These are phyloP conservation scores for Chroicocephalus ridibundus DNA, from an alignment of 2,113 vertebrate genomes.

Conservation along the genomic window DNA sequence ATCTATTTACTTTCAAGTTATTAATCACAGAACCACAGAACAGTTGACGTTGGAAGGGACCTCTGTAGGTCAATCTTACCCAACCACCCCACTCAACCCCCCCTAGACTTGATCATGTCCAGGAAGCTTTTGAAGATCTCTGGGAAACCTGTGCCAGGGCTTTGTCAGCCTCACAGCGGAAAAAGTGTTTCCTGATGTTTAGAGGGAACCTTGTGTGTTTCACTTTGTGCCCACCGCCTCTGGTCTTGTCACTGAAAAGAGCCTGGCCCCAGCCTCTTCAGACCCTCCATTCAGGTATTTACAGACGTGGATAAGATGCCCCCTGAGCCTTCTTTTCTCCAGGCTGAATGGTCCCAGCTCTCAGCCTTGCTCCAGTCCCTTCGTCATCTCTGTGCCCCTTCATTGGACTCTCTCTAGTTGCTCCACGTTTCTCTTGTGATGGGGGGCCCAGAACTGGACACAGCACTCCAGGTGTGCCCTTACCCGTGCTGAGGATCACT, in stretches of 20 bases:
- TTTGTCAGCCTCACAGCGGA: accelerated
- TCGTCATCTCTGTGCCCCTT: neutral
- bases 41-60: neutral
- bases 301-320: neutral
- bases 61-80: neutral
- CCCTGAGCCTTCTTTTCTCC: neutral
- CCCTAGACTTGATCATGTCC: neutral
- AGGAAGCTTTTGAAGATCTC: neutral
- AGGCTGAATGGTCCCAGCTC: neutral
- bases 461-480: neutral
- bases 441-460: neutral
- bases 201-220: neutral
- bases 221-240: neutral
- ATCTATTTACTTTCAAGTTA: neutral
- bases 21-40: neutral
- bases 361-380: neutral
- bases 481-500: neutral
- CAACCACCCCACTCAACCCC: neutral
- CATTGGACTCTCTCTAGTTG: neutral
- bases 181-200: neutral
- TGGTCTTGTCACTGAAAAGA: neutral
- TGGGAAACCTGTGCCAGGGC: neutral
- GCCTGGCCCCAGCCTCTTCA: neutral
- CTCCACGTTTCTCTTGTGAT: neutral
- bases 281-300: neutral